Base-by-base conservation (phyloP, 1,140 invertebrate species). In the Pogonomyrmex barbatus region DNA sequence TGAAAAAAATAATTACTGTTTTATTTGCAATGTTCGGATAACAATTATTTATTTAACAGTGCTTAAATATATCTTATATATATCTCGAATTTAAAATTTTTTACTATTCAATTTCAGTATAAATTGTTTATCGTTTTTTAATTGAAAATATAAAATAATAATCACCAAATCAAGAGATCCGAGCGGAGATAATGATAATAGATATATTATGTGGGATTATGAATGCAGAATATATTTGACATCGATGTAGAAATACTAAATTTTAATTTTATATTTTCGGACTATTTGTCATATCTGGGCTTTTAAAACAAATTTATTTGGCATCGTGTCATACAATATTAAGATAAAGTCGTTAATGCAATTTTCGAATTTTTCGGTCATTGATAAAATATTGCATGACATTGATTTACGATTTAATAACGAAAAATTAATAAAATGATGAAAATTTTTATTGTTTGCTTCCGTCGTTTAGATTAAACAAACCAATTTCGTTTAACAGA, bases 401-500 rank as follows among this genome's bases (percentile, higher is more conserved):
- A 45, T 47, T 42, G 52, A 70, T 4, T 70, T 82, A 10, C 24
- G 4, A 17, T 45, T 56, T 70, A 58, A 12, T 12, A 71, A n/a
- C 17, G 17, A 6, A 60, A 56, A 2, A 24, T 4, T 67, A 36
- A 82, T 82, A 47, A 36, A 73, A 82, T 24, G 10, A 60, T 8
- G n/a, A 62, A 60, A 50, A 73, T 10, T 33, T 30, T 45, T 4
- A 17, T 47, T 6, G 6, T 45, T 0, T 4, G 12, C 1, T 36
- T 39, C 14, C 70, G 9, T 78, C 39, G 14, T 33, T 33, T 30
- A 42, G 9, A 83, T 83, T 83, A 83, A 83, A 83, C 45, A n/a
- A 83, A 62, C 45, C 45, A n/a, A n/a, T 75, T 50, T n/a, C 56
- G 4, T 83, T 50, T 60, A 73, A 39, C 54, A 17, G 17, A 60